These are phyloP conservation scores for Mustela erminea DNA, from an alignment of 2,797 vertebrate species.

Conservation along the genomic window DNA sequence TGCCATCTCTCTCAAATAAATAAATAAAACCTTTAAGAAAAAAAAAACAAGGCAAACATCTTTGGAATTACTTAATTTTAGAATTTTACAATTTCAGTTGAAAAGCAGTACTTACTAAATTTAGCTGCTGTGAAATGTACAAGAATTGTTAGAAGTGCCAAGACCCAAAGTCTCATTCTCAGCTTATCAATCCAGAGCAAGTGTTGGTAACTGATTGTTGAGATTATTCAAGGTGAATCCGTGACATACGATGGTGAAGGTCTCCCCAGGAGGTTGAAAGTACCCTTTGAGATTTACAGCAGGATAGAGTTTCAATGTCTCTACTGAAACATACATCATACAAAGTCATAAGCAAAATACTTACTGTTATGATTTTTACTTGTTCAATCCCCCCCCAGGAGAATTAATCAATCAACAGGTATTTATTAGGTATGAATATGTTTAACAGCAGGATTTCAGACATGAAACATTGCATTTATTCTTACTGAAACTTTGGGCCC, in stretches of 20 bases:
- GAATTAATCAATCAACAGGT: neutral
- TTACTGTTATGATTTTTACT: neutral
- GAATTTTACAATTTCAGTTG: neutral
- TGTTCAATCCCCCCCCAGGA: neutral
- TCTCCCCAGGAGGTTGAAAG: fast-evolving
- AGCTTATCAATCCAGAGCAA: neutral
- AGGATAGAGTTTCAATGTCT: neutral
- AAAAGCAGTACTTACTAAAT: slow-evolving; percentile 61
- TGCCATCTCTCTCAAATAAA: neutral
- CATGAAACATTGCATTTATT: neutral
- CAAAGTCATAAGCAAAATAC: neutral
- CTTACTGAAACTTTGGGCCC: neutral
- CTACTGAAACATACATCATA: slow-evolving; percentile 15
- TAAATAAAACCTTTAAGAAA: neutral
- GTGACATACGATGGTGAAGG: fast-evolving
- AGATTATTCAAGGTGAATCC: neutral
- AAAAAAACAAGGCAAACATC: neutral
- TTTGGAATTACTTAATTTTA: neutral
- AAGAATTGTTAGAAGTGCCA: neutral
- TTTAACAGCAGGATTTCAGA: neutral
- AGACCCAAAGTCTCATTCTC: slow-evolving; percentile 23
- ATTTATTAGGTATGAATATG: neutral
- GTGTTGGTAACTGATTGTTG: neutral
- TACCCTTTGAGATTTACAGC: neutral
- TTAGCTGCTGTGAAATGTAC: neutral